Percentiles rank a stretch among this genome's conserved stretches.
These are phyloP conservation scores for Aphidius ervi DNA, from an alignment of 1,140 invertebrate genomes.

Conservation along the genomic window DNA sequence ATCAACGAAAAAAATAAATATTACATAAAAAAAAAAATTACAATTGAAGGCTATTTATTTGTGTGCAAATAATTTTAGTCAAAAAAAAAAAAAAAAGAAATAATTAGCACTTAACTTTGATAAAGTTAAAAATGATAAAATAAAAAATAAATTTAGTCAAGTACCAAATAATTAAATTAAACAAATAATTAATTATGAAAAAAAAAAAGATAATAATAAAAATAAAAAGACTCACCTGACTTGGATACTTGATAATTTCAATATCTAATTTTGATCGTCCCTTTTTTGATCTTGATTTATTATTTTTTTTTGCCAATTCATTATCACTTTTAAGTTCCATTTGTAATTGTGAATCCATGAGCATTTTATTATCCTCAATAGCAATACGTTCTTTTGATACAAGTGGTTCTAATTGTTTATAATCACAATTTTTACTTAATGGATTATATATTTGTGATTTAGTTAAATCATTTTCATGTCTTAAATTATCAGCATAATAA, in stretches of 20 bases:
- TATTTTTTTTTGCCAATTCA: not conserved
- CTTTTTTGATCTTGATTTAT: not conserved
- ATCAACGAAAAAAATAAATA: too few species aligned
- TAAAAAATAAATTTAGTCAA: too few species aligned
- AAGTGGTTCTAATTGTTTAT: conserved; percentile 44
- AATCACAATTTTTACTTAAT: conserved; percentile 32
- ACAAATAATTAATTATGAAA: too few species aligned
- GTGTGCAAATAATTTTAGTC: too few species aligned
- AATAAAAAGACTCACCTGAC: not conserved
- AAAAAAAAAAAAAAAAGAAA: too few species aligned
- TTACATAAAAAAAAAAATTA: too few species aligned
- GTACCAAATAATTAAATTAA: too few species aligned
- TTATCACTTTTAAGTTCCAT: conserved; percentile 23
- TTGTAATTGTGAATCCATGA: conserved; percentile 26
- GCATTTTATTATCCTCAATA: conserved; percentile 14
- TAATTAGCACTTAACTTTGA: too few species aligned
- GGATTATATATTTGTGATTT: conserved; percentile 40
- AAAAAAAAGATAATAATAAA: too few species aligned
- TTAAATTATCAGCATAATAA: conserved; percentile 48
- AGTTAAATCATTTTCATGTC: conserved; percentile 26
- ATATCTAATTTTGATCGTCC: not conserved
- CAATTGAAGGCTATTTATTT: too few species aligned
- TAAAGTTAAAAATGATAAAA: too few species aligned
- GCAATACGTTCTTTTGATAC: conserved; percentile 24
- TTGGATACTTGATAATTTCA: not conserved